phyloP scores from a whole-genome alignment of 2,113 vertebrate species.

The Grus americana region DNA sequence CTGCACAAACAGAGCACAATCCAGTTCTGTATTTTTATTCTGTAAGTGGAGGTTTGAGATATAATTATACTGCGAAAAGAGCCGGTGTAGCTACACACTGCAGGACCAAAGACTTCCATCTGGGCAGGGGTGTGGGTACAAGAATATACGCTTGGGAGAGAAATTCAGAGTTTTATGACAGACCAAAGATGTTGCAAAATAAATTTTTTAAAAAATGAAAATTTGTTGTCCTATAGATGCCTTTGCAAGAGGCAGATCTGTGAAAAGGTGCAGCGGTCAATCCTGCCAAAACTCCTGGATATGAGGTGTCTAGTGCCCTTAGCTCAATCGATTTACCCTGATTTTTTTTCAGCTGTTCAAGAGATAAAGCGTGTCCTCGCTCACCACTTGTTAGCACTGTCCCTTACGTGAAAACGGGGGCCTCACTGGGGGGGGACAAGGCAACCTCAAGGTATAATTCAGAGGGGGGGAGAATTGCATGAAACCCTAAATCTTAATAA shows the following conservation, averaged over 20 bases:
- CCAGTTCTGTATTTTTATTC: constrained; percentile 62
- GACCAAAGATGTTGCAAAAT: constrained; percentile 47
- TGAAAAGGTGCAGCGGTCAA: constrained; percentile 49
- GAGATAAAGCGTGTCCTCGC: constrained; percentile 86
- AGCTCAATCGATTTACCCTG: constrained; percentile 56
- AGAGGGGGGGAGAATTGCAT: constrained; percentile 83
- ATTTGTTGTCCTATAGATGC: constrained; percentile 47
- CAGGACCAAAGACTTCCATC: constrained; percentile 66
- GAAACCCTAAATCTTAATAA: constrained; percentile 80
- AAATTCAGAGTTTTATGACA: constrained; percentile 57
- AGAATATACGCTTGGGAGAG: constrained; percentile 27
- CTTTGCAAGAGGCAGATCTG: constrained; percentile 53
- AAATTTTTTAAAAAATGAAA: background rate
- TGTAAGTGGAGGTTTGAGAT: constrained; percentile 66
- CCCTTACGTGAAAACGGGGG: constrained; percentile 68
- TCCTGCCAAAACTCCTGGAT: constrained; percentile 50
- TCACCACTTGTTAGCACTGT: constrained; percentile 91
- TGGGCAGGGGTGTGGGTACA: constrained; percentile 64
- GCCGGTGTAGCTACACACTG: constrained; percentile 54
- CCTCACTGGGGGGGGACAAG: background rate
- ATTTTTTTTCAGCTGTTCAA: constrained; percentile 74
- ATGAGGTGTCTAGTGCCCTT: constrained; percentile 46
- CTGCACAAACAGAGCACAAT: constrained; percentile 49
- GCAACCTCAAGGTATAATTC: constrained; percentile 8
- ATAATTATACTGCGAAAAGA: constrained; percentile 70